These are phyloP conservation scores for Cryptocephalus moraei DNA, from an alignment of 2,888 invertebrate species.

Conservation along the genomic window DNA sequence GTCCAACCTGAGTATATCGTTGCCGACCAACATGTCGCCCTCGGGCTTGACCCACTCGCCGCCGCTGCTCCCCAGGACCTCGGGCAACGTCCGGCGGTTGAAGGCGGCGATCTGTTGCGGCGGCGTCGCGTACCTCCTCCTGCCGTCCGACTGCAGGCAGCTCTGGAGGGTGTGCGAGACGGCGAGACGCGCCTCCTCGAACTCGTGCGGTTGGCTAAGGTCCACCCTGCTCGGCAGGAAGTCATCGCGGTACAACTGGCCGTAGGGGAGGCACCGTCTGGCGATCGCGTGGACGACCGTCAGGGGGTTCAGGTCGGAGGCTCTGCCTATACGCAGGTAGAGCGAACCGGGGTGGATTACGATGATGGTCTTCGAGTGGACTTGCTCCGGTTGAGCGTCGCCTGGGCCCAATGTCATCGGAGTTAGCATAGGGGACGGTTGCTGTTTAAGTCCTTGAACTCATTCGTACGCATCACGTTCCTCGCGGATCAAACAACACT, in stretches of 20 bases:
- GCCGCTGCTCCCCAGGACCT: constrained; percentile 47
- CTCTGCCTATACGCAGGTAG: constrained; percentile 79
- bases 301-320: constrained; percentile 80
- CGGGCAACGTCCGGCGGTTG: constrained; percentile 69
- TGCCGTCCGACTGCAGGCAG: constrained; percentile 73
- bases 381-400: constrained; percentile 36
- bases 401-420: constrained; percentile 11
- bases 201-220: constrained; percentile 59
- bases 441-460: too few relatives aligned
- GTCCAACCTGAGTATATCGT: constrained; percentile 60
- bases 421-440: too few relatives aligned
- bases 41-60: constrained; percentile 55
- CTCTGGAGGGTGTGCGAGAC: constrained; percentile 81
- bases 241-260: constrained; percentile 22
- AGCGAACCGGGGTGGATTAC: constrained; percentile 94
- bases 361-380: constrained; percentile 72
- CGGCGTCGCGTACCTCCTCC: constrained; percentile 72
- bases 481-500: too few relatives aligned
- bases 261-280: constrained; percentile 47
- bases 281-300: constrained; percentile 81
- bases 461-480: too few relatives aligned
- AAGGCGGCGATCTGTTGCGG: constrained; percentile 84
- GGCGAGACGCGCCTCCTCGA: constrained; percentile 75
- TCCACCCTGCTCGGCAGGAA: constrained; percentile 56
- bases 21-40: constrained; percentile 61